Conservation (phyloP, 2,888 invertebrate species). For the Pollenia angustigena region DNA sequence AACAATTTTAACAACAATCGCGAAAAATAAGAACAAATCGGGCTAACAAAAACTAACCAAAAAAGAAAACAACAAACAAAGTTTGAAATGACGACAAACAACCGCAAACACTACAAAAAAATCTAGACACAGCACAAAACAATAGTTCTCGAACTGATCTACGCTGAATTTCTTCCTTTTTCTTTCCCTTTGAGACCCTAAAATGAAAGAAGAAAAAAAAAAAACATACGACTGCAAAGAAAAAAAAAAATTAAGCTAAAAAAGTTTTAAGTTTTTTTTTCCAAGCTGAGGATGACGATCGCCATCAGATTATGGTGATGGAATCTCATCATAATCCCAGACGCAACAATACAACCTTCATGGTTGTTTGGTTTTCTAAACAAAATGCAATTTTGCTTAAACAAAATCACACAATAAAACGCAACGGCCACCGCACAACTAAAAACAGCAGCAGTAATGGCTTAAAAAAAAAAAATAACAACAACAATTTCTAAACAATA, state of each 20-base stretch:
- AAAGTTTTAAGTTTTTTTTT: conserved; percentile 32
- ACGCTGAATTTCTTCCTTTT: conserved; percentile 38
- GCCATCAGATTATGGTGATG: conserved; percentile 49
- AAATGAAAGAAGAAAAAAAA: conserved; percentile 15
- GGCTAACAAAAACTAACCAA: conserved; percentile 47
- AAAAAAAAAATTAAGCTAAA: neutral
- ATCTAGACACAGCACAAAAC: conserved; percentile 73
- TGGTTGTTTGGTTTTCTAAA: conserved; percentile 9
- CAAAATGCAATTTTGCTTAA: conserved; percentile 62
- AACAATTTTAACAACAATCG: conserved; percentile 45
- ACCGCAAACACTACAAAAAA: conserved; percentile 59
- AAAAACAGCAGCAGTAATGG: neutral
- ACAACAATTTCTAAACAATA: conserved; percentile 5
- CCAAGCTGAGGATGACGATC: conserved; percentile 41
- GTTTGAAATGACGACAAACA: conserved; percentile 64
- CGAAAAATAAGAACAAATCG: conserved; percentile 49
- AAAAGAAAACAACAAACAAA: conserved; percentile 38
- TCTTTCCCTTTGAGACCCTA: conserved; percentile 5
- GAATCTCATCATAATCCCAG: conserved; percentile 68
- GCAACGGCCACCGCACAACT: conserved; percentile 29
- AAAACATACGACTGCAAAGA: neutral
- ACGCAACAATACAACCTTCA: conserved; percentile 39
- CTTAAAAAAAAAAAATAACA: neutral
- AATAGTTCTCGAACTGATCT: conserved; percentile 60
- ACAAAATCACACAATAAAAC: conserved; percentile 63